These are phyloP conservation scores for Drosophila helvetica DNA, from an alignment of 2,888 invertebrate species.

Conservation along the genomic window DNA sequence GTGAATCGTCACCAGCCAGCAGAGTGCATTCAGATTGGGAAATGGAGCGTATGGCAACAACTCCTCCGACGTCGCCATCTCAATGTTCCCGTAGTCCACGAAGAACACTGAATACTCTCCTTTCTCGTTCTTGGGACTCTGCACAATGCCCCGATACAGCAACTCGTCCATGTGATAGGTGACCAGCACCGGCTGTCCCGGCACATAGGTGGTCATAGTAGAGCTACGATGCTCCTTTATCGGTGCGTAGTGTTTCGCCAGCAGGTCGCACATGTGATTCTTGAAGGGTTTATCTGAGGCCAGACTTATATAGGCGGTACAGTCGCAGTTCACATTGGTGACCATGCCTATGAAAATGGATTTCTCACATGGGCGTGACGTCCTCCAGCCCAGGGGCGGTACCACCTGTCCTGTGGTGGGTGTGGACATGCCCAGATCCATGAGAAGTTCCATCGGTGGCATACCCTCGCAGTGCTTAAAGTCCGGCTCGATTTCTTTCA, in stretches of 20 bases:
- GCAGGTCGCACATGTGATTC: slow-evolving; percentile 85
- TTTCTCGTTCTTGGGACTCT: slow-evolving; percentile 19
- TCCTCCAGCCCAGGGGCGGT: slow-evolving; percentile 86
- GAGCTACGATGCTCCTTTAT: slow-evolving; percentile 4
- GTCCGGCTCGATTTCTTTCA: background rate
- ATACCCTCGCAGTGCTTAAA: slow-evolving; percentile 42
- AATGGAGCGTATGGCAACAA: slow-evolving; percentile 87
- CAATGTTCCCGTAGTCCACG: slow-evolving; percentile 93
- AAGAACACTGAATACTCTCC: slow-evolving; percentile 86
- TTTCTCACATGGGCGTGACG: slow-evolving; percentile 85
- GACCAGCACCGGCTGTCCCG: slow-evolving; percentile 89
- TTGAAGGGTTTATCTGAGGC: slow-evolving; percentile 81
- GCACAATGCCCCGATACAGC: slow-evolving; percentile 88
- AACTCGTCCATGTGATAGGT: slow-evolving; percentile 87
- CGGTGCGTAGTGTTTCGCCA: slow-evolving; percentile 84
- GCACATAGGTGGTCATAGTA: slow-evolving; percentile 24
- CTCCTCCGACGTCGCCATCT: slow-evolving; percentile 86
- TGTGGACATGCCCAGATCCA: slow-evolving; percentile 34
- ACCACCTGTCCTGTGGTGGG: slow-evolving; percentile 30
- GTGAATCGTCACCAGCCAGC: slow-evolving; percentile 86
- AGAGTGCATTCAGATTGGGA: slow-evolving; percentile 88
- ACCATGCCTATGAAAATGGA: slow-evolving; percentile 86
- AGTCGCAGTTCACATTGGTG: slow-evolving; percentile 87
- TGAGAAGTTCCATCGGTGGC: slow-evolving; percentile 48
- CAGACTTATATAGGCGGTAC: slow-evolving; percentile 84